Percentiles rank a stretch among this genome's conserved stretches.
Evolutionary conservation across 2,113 vertebrate genomes (phyloP).

Genomic region (Platysternon megacephalum): DNA sequence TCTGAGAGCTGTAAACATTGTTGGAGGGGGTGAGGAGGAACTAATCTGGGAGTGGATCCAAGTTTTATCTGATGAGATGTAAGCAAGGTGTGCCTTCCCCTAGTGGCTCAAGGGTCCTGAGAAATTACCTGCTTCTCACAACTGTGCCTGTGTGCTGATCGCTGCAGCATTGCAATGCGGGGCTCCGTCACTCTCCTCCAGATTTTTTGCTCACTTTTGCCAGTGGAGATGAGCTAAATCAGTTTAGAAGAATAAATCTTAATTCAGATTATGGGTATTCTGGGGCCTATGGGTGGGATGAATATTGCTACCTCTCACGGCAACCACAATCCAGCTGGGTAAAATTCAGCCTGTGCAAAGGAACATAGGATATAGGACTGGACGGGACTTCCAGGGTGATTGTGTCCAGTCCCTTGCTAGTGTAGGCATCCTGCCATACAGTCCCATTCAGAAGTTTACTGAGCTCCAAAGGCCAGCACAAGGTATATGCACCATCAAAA

Average conservation of each 20-base stretch:
- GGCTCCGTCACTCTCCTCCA: rapidly evolving
- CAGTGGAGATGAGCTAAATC: neutral
- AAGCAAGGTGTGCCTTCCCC: constrained; percentile 48
- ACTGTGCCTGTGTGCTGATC: neutral
- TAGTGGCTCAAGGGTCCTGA: rapidly evolving
- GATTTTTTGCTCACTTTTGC: neutral
- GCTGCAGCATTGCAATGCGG: rapidly evolving
- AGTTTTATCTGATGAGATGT: constrained; percentile 54
- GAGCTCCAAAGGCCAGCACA: neutral
- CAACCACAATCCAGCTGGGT: neutral
- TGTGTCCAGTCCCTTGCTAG: neutral
- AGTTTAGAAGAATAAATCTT: neutral
- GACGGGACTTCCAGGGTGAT: neutral
- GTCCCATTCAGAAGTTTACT: neutral
- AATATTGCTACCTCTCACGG: neutral
- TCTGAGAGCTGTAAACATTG: constrained; percentile 55
- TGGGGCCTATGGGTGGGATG: neutral
- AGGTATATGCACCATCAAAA: neutral
- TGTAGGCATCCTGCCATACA: neutral
- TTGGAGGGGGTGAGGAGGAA: constrained; percentile 16
- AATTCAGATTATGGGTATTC: neutral
- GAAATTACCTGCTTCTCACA: neutral
- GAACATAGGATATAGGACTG: neutral
- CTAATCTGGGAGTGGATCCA: neutral
- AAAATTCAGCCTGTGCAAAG: neutral